phyloP scores from a whole-genome alignment of 2,888 invertebrate species.

The Pherbina coryleti region DNA sequence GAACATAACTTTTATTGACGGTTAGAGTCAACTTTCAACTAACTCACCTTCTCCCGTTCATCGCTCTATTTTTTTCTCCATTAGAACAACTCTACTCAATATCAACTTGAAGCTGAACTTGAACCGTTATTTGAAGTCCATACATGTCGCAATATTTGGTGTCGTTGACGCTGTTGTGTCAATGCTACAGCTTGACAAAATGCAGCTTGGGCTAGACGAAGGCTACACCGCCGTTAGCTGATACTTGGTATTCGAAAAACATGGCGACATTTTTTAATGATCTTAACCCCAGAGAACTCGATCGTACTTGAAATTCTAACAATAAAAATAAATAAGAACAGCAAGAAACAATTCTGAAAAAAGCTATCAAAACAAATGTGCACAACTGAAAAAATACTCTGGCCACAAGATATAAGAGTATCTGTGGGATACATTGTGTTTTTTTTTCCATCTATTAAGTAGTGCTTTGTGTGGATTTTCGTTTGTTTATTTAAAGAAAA shows the following conservation, averaged over 20 bases:
- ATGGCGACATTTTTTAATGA: not conserved
- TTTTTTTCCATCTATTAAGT: too few relatives aligned
- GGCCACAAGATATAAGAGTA: not conserved
- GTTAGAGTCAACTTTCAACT: too few relatives aligned
- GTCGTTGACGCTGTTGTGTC: not conserved
- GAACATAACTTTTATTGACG: too few relatives aligned
- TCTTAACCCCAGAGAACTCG: not conserved
- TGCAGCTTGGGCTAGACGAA: too few relatives aligned
- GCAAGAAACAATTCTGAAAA: not conserved
- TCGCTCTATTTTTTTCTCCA: too few relatives aligned
- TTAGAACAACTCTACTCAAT: too few relatives aligned
- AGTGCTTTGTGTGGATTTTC: not conserved
- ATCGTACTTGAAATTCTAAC: not conserved
- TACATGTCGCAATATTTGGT: too few relatives aligned
- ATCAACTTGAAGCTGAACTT: too few relatives aligned
- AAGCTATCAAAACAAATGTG: constrained; percentile 10
- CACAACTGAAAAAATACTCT: constrained; percentile 23
- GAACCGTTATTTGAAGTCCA: too few relatives aligned
- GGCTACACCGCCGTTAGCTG: too few relatives aligned
- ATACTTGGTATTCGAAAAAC: not conserved
- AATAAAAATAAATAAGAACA: constrained; percentile 4
- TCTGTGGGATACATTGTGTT: not conserved
- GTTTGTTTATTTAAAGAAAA: not conserved
- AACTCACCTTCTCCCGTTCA: too few relatives aligned
- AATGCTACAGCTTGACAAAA: not conserved